Conservation (phyloP, 2,113 vertebrate species). For the Anser cygnoides region DNA sequence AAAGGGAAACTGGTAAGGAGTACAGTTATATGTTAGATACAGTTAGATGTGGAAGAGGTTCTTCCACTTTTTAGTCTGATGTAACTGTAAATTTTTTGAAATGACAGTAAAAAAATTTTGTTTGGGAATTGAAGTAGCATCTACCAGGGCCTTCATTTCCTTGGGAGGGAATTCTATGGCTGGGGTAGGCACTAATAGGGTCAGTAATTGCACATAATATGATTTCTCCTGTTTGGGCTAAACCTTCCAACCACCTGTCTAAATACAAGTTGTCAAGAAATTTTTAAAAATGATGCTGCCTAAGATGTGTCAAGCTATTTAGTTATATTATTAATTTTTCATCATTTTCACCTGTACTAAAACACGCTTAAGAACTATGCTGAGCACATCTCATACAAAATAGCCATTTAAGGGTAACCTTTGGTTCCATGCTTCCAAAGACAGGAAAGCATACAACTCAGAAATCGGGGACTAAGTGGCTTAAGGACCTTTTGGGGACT, state of each 20-base stretch:
- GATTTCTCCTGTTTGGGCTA: neutral
- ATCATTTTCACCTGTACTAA: neutral
- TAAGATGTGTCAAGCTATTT: neutral
- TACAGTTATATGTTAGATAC: neutral
- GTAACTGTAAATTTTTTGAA: neutral
- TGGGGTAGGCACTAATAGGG: neutral
- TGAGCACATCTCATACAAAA: neutral
- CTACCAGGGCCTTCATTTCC: neutral
- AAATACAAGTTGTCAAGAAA: neutral
- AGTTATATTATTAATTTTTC: neutral
- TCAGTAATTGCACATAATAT: neutral
- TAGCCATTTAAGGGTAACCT: neutral
- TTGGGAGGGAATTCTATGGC: neutral
- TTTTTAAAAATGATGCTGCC: neutral
- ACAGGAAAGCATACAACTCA: neutral
- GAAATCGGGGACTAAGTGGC: neutral
- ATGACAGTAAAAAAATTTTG: neutral
- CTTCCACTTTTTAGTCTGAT: neutral
- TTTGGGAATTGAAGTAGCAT: neutral
- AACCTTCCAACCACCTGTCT: neutral
- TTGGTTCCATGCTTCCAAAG: neutral
- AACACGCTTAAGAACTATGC: neutral
- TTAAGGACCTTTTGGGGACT: neutral
- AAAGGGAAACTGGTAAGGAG: neutral
- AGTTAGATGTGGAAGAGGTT: neutral